These are phyloP conservation scores for Luehdorfia chinensis DNA, from an alignment of 1,140 invertebrate genomes.

Conservation along the genomic window DNA sequence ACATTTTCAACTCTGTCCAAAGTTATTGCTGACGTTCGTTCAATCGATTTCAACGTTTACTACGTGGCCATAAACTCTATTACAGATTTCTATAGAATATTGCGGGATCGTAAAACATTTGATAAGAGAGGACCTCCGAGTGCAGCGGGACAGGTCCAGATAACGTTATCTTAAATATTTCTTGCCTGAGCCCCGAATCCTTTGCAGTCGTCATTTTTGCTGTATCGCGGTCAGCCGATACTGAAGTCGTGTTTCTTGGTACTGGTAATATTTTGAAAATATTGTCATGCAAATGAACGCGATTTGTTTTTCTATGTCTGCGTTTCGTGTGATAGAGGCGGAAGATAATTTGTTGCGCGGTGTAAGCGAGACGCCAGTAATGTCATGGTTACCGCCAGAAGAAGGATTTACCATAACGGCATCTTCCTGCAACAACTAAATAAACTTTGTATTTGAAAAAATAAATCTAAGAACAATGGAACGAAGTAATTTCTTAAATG, in stretches of 20 bases:
- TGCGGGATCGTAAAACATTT: not conserved
- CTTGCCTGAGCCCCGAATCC: constrained; percentile 5
- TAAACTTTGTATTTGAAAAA: not conserved
- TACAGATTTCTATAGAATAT: not conserved
- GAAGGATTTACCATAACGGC: too few relatives aligned
- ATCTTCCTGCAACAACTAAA: too few relatives aligned
- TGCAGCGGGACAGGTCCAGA: constrained; percentile 37
- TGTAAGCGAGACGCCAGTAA: too few relatives aligned
- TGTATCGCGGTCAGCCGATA: too few relatives aligned
- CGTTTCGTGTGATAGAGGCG: not conserved
- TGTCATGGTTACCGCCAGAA: too few relatives aligned
- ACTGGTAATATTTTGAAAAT: too few relatives aligned
- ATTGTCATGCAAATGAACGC: too few relatives aligned
- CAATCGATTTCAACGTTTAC: not conserved
- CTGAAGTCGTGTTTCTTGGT: too few relatives aligned
- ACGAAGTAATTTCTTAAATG: not conserved
- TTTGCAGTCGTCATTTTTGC: constrained; percentile 4
- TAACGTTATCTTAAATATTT: constrained; percentile 53
- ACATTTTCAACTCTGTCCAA: too few relatives aligned
- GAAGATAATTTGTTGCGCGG: too few relatives aligned
- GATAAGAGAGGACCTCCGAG: not conserved
- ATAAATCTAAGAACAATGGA: not conserved
- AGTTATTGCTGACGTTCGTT: too few relatives aligned
- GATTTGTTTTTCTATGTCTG: too few relatives aligned
- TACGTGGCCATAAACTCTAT: not conserved